Evolutionary conservation across 2,797 vertebrate genomes (phyloP).

Genomic region (Alca torda): DNA sequence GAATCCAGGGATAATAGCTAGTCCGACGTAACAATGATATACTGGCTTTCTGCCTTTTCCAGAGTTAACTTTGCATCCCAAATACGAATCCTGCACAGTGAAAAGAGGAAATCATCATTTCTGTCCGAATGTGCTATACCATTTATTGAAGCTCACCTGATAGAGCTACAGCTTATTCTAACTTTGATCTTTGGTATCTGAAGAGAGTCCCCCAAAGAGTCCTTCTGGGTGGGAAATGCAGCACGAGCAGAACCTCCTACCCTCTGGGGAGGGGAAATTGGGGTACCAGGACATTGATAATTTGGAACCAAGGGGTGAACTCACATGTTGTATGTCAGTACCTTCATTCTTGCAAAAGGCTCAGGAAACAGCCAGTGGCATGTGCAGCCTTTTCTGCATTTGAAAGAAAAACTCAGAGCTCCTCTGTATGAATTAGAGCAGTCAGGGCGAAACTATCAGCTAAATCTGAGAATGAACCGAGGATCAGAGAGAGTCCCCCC

Average conservation of each 20-base stretch:
- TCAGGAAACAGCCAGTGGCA: background rate
- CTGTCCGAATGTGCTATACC: background rate
- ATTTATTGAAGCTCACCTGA: background rate
- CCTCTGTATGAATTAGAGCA: background rate
- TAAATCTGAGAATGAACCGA: background rate
- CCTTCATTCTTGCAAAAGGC: background rate
- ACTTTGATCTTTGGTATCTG: background rate
- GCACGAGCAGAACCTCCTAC: background rate
- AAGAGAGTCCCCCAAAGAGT: background rate
- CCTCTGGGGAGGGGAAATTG: background rate
- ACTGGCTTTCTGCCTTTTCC: background rate
- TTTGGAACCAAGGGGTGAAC: background rate
- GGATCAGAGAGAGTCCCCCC: background rate
- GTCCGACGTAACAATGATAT: background rate
- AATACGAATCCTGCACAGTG: background rate
- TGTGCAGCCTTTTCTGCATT: background rate
- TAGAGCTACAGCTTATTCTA: conserved; percentile 17
- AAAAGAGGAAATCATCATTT: conserved; percentile 32
- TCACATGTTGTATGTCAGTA: background rate
- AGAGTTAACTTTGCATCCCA: background rate
- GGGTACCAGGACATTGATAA: background rate
- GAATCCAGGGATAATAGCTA: background rate
- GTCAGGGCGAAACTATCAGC: background rate
- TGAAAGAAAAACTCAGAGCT: background rate
- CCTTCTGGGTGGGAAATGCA: background rate